phyloP scores from a whole-genome alignment of 1,140 invertebrate genomes.

The Heliconius hewitsoni region DNA sequence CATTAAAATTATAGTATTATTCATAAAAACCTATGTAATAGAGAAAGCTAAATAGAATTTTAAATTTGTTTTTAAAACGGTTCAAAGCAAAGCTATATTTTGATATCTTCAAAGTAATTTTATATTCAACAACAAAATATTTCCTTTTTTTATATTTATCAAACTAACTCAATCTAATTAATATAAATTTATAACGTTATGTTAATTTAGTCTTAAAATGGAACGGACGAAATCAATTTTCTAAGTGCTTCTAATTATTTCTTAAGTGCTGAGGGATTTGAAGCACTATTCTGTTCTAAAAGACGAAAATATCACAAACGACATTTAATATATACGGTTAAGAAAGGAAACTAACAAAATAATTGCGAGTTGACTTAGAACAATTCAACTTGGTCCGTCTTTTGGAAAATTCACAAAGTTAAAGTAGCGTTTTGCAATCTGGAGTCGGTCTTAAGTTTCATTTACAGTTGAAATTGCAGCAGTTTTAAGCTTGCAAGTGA shows the following conservation, averaged over 20 bases:
- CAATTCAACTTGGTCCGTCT: conserved; percentile 15
- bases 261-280: neutral
- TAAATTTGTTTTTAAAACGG: too few species aligned
- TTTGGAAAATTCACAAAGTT: conserved; percentile 31
- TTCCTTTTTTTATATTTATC: neutral
- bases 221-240: neutral
- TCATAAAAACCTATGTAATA: too few species aligned
- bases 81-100: too few species aligned
- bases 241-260: neutral
- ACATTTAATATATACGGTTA: neutral
- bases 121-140: neutral
- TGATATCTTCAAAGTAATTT: too few species aligned
- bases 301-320: neutral
- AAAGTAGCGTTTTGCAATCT: conserved; percentile 23
- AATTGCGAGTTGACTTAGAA: conserved; percentile 12
- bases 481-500: conserved; percentile 27
- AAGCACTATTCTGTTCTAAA: neutral
- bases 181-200: neutral
- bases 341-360: conserved; percentile 17
- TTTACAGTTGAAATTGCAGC: conserved; percentile 36
- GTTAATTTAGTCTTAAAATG: neutral
- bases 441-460: conserved; percentile 37
- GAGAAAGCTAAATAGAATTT: too few species aligned
- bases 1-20: too few species aligned
- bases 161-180: neutral